A percentile compares a stretch with the other conserved stretches of the same genome.
These are phyloP conservation scores for Macquaria australasica DNA, from an alignment of 2,113 vertebrate genomes.

Conservation along the genomic window DNA sequence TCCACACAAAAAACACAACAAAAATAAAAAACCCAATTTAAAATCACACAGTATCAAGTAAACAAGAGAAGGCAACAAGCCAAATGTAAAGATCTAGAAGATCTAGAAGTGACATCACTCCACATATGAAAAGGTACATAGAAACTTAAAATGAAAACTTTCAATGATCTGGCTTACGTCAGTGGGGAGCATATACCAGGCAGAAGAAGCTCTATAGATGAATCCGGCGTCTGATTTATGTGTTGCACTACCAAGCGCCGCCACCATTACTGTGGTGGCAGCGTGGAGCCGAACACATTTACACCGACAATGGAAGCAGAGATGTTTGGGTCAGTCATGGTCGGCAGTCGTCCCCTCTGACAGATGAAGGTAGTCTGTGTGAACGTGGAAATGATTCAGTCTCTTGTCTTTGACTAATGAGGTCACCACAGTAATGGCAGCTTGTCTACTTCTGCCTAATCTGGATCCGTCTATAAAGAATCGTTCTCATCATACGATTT, in stretches of 20 bases:
- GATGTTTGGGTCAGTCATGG: neutral
- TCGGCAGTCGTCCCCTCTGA: too few species aligned
- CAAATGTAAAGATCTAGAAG: neutral
- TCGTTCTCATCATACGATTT: neutral
- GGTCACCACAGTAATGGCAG: neutral
- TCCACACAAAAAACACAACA: neutral
- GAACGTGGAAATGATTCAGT: too few species aligned
- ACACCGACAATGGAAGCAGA: neutral
- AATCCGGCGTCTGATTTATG: too few species aligned
- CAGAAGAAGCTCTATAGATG: too few species aligned
- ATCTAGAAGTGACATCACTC: neutral
- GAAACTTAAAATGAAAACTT: too few species aligned
- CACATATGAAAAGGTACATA: neutral
- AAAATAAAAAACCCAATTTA: neutral
- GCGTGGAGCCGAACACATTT: neutral
- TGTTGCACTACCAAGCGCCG: too few species aligned
- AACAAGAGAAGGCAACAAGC: neutral
- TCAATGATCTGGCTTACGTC: too few species aligned
- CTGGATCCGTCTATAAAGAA: neutral
- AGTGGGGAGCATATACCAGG: too few species aligned
- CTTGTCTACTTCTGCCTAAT: neutral
- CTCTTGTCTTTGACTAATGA: too few species aligned
- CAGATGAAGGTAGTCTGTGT: too few species aligned
- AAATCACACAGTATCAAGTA: neutral
- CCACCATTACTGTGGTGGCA: too few species aligned